phyloP scores from a whole-genome alignment of 2,797 vertebrate genomes.

The Gobionotothen gibberifrons region DNA sequence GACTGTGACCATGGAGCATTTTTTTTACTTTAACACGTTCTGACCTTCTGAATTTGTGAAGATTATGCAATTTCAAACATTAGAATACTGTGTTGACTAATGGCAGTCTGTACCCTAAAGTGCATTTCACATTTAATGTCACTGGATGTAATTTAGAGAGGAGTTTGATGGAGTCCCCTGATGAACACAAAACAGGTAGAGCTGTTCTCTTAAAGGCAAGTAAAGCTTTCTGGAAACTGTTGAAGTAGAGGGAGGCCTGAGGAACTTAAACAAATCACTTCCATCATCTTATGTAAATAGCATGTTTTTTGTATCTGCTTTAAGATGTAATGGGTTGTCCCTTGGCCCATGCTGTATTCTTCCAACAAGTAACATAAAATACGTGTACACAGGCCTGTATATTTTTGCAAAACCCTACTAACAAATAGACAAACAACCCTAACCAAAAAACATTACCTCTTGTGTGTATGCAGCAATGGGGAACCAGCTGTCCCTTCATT shows the following conservation, averaged over 20 bases:
- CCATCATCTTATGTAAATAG: not conserved
- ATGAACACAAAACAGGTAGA: not conserved
- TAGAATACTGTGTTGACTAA: not conserved
- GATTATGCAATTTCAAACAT: not conserved
- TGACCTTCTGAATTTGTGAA: constrained; percentile 5
- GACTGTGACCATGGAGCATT: not conserved
- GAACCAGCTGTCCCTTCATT: no score
- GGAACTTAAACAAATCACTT: not conserved
- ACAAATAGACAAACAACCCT: no score
- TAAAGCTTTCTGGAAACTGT: constrained; percentile 1
- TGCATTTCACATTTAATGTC: not conserved
- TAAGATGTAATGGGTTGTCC: no score
- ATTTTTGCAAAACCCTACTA: no score
- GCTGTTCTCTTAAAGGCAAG: not conserved
- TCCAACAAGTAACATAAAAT: no score
- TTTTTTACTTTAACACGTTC: constrained; percentile 1
- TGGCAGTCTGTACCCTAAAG: not conserved
- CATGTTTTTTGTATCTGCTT: no score
- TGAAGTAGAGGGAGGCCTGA: not conserved
- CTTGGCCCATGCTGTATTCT: no score
- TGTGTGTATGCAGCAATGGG: no score
- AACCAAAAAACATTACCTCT: no score
- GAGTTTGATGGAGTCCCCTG: no score
- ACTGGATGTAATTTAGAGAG: not conserved
- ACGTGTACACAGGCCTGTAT: no score